Percentiles rank a stretch among this genome's conserved stretches.
These are phyloP conservation scores for Cephalotes varians DNA, from an alignment of 2,888 invertebrate genomes.

Conservation along the genomic window DNA sequence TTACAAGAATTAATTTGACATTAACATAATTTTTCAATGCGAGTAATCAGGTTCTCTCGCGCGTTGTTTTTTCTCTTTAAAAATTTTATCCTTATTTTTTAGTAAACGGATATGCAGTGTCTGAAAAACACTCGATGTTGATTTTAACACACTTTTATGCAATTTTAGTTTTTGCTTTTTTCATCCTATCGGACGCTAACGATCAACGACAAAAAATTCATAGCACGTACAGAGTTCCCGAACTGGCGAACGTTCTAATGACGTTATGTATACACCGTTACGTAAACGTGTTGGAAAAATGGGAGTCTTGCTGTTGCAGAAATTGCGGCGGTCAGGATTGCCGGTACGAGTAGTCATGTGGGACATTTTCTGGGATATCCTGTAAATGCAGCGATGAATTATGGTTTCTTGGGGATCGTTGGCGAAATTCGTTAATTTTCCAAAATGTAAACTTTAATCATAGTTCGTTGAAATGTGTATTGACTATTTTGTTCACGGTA, in stretches of 20 bases:
- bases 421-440: conserved; percentile 28
- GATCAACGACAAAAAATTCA: conserved; percentile 1
- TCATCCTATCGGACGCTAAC: neutral
- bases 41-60: neutral
- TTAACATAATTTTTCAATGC: neutral
- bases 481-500: neutral
- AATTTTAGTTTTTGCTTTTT: neutral
- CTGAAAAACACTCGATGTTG: neutral
- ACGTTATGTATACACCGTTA: conserved; percentile 11
- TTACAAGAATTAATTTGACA: neutral
- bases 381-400: conserved; percentile 8
- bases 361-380: conserved; percentile 17
- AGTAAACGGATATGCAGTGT: neutral
- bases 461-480: neutral
- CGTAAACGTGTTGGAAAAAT: conserved; percentile 30
- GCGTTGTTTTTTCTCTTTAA: neutral
- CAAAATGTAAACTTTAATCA: conserved; percentile 20
- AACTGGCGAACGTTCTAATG: neutral
- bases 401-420: conserved; percentile 37
- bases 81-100: neutral
- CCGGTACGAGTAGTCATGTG: conserved; percentile 15
- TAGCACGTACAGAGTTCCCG: neutral
- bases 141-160: neutral
- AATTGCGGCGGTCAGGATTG: conserved; percentile 29
- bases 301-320: conserved; percentile 4